Evolutionary conservation across 1,140 invertebrate genomes (phyloP), one percentile per base, ranked within the genome.

Genomic region (Atta cephalotes): DNA sequence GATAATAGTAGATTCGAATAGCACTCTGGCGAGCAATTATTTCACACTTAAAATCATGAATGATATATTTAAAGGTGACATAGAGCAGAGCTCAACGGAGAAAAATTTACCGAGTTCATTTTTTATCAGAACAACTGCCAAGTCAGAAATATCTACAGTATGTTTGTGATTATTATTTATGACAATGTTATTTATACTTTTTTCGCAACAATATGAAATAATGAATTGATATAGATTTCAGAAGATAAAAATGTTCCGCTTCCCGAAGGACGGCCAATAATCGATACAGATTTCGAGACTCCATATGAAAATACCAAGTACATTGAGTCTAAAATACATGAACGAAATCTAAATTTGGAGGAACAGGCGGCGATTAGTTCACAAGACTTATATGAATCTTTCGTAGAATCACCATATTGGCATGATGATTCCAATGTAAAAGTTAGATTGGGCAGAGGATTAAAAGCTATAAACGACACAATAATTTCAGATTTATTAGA

Each of bases 1-100:
- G 9, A 53, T 25, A 51, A 14, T 2, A n/a, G 25, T 16, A 21
- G 31, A 21, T 39, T 31, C 21, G 45, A 60, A n/a, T n/a, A 63
- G 2, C 49, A 31, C 39, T 6, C 10, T 65, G 2, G 39, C 60
- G 66, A 63, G 45, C 49, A 89, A 92, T 87, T 93, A 93, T 76
- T 60, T 89, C 9, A 89, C 91, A 2, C 82, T 93, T 45, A 93
- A 93, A 84, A 89, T 85, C 68, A 92, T 88, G 28, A 88, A 91
- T 85, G 92, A 93, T 80, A 90, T 92, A 89, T 93, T 93, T 87
- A 93, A 93, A 91, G 92, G 89, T 18, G 89, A 91, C 1, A 25
- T 88, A 35, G 92, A 92, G 74, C 92, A 93, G 74, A 90, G 91
- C 80, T 79, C 76, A 7, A 71, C 79, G 2, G 87, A 79, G 12